Evolutionary conservation across 2,888 invertebrate species (phyloP), one percentile per base, ranked within the genome.

Genomic region (Zonitis immaculata): DNA sequence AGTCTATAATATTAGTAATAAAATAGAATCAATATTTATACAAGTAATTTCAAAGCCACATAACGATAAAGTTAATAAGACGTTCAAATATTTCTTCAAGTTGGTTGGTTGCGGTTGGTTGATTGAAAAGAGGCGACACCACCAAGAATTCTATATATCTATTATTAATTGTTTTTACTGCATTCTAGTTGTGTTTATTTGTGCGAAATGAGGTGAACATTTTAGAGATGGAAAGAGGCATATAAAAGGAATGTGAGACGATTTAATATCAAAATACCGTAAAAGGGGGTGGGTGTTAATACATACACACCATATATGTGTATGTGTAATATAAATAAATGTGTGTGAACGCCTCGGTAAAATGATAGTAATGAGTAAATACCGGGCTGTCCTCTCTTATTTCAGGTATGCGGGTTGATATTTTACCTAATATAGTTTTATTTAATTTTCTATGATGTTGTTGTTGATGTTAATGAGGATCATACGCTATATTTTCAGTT

Each of bases 341-440:
- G 57, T 57, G 56, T 32, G 12, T 27, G 49, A 58, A 60, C 58
- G 62, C 63, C 61, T 62, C 59, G 60, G 61, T 62, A 61, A 6
- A 35, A 58, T 52, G 61, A 55, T 61, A 63, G 64, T 66, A 65
- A 66, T 66, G 66, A 66, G 66, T 64, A 64, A 66, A 66, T 66
- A 64, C 66, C 66, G 56, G 52, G 51, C 60, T 60, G 59, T 58
- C 62, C 61, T 60, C 52, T 57, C 63, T 64, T 60, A 65, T 63
- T 58, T 59, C 61, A 61, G 63, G 61, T 61, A 65, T 65, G 63
- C 63, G 60, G 61, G 60, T 52, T 56, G 60, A 56, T 61, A 58
- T 58, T 57, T 58, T 50, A 57, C 35, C 35, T 18, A 35, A n/a
- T n/a, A n/a, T n/a, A n/a, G 16, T 35, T 35, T 35, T 35, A 6